Conservation (phyloP, 2,888 invertebrate species). For the Nezara viridula region DNA sequence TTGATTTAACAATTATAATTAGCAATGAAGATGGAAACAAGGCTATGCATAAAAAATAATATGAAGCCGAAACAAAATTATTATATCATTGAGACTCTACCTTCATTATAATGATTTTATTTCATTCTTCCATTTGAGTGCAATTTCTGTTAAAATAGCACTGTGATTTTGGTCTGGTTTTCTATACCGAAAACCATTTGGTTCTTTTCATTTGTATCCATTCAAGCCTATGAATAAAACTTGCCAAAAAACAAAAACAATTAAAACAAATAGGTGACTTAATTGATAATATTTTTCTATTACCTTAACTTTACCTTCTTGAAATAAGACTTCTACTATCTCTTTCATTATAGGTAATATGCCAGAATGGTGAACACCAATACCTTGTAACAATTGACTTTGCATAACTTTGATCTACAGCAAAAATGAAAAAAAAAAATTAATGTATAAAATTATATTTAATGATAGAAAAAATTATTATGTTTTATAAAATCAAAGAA, state of each 20-base stretch:
- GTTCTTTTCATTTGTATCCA: not conserved
- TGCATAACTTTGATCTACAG: constrained; percentile 77
- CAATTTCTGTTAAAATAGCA: not conserved
- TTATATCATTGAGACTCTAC: not conserved
- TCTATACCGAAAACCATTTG: not conserved
- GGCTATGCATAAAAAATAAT: not conserved
- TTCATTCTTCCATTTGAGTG: not conserved
- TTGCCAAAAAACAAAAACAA: not conserved
- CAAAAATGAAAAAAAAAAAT: constrained; percentile 48
- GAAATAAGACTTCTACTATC: constrained; percentile 97
- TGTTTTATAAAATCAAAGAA: too few relatives aligned
- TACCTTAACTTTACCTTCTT: constrained; percentile 86
- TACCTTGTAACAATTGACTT: constrained; percentile 83
- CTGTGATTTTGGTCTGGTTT: not conserved
- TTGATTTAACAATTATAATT: not conserved
- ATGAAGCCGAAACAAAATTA: not conserved
- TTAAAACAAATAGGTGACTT: not conserved
- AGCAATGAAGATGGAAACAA: not conserved
- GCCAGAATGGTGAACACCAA: constrained; percentile 98
- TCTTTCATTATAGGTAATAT: constrained; percentile 98
- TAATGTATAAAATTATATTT: too few relatives aligned
- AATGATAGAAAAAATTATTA: too few relatives aligned
- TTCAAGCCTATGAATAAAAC: not conserved
- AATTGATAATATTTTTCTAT: not conserved
- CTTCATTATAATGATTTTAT: not conserved